Base-by-base conservation (phyloP, 2,888 invertebrate genomes). In the Thecophora atra region DNA sequence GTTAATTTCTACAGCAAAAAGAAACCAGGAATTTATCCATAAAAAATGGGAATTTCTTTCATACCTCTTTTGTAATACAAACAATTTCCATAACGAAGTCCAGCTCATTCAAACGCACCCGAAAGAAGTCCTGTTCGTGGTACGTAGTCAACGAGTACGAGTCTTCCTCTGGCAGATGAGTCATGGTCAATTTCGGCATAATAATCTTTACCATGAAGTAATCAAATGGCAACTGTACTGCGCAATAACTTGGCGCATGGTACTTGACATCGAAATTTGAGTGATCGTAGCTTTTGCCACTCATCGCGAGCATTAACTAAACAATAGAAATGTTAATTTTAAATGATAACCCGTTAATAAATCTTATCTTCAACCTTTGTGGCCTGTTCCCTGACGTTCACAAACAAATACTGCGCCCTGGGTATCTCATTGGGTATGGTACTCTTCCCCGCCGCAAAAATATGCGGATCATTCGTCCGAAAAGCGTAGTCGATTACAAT, bases 71-170 rank as follows among this genome's bases (percentile, higher is more conserved):
- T 0, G 81, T 80, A 1, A 85, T 75, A 26, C 81, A 78, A 1
- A 78, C 77, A 4, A 84, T 81, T 75, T 84, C 83, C 54, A 77
- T 78, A 0, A 85, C 75, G 28, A 84, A 70, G 0, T 76, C 71
- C 13, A 77, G 75, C 0, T 52, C 54, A 62, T 75, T 80, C 5
- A 84, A 42, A 2, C 79, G 77, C 0, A 84, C 52, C 0, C 85
- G 81, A 58, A 78, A 80, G 64, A 84, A 85, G 3, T 83, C 81
- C 0, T 77, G 78, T 0, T 77, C 63, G 1, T 74, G n/a, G 52
- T 81, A 79, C 2, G 81, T 84, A 6, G 72, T 72, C 76, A 83
- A 72, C 0, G 70, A 58, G 11, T 76, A 74, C 4, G 73, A 72
- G 51, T 75, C 81, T 0, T 75, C 77, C 58, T 78, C 78, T 42